Conservation (phyloP, 2,888 invertebrate species). For the Eupithecia vulgata region DNA sequence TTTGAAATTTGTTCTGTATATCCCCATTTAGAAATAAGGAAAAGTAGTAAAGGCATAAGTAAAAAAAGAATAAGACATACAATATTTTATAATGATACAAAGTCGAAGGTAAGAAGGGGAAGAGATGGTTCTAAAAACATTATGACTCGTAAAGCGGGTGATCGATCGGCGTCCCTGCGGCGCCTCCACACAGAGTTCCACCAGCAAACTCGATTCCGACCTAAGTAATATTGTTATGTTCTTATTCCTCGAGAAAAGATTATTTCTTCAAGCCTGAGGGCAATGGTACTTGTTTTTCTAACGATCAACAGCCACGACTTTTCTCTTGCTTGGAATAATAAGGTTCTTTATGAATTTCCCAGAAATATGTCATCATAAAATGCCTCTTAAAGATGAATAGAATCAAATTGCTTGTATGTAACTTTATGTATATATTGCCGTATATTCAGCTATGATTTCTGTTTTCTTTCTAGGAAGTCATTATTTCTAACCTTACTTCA, state of each 20-base stretch:
- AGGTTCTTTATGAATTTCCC: slow-evolving; percentile 3
- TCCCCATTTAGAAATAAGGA: not conserved
- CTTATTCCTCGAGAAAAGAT: slow-evolving; percentile 22
- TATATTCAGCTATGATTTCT: not conserved
- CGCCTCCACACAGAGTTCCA: slow-evolving; percentile 54
- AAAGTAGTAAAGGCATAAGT: not conserved
- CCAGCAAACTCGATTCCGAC: slow-evolving; percentile 40
- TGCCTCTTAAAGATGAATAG: not conserved
- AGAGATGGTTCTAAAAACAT: slow-evolving; percentile 65
- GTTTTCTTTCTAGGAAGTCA: not conserved
- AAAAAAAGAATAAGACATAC: not conserved
- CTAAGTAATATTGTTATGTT: slow-evolving; percentile 33
- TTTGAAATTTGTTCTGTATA: not conserved
- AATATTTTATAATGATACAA: slow-evolving; percentile 30
- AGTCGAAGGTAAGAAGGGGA: slow-evolving; percentile 39
- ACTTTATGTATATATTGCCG: not conserved
- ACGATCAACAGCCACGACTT: not conserved
- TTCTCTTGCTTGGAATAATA: not conserved
- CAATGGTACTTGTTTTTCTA: slow-evolving; percentile 8
- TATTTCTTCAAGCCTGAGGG: slow-evolving; percentile 16
- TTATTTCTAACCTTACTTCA: not conserved
- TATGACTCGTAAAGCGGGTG: slow-evolving; percentile 69
- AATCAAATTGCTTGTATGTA: slow-evolving; percentile 4
- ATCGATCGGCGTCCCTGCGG: slow-evolving; percentile 76
- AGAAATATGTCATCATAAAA: not conserved